Conservation (phyloP, 2,797 vertebrate species). For the Staurois parvus region DNA sequence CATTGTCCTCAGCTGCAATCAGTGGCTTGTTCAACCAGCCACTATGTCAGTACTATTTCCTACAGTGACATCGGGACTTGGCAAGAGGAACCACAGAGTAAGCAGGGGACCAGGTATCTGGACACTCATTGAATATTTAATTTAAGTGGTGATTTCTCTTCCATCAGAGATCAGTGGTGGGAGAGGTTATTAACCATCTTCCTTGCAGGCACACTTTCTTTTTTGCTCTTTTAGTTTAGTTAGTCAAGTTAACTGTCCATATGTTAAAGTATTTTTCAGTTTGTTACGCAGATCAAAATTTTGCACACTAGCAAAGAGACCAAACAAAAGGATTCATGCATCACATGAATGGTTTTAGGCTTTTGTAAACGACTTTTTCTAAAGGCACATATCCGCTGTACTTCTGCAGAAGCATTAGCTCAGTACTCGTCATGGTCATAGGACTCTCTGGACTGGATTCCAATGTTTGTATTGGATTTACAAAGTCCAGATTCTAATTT, state of each 20-base stretch:
- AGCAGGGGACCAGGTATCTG: too few species aligned
- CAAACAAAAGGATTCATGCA: neutral
- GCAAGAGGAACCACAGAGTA: too few species aligned
- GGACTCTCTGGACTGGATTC: neutral
- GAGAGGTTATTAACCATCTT: too few species aligned
- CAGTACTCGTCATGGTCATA: neutral
- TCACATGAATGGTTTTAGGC: neutral
- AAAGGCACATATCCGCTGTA: neutral
- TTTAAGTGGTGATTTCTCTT: too few species aligned
- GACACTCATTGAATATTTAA: too few species aligned
- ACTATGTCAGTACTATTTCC: too few species aligned
- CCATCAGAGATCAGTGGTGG: too few species aligned
- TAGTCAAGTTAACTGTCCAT: neutral
- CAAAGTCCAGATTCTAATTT: conserved; percentile 31
- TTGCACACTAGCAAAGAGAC: neutral
- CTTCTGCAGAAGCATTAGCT: neutral
- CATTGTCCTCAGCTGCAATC: too few species aligned
- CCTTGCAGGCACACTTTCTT: too few species aligned
- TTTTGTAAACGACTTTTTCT: neutral
- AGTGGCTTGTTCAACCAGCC: too few species aligned
- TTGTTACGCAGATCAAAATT: neutral
- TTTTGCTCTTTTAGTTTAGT: neutral
- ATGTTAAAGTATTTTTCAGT: neutral
- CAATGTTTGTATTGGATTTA: conserved; percentile 37
- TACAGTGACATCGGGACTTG: too few species aligned